Conservation (phyloP, 2,888 invertebrate genomes). For the Pecten maximus region DNA sequence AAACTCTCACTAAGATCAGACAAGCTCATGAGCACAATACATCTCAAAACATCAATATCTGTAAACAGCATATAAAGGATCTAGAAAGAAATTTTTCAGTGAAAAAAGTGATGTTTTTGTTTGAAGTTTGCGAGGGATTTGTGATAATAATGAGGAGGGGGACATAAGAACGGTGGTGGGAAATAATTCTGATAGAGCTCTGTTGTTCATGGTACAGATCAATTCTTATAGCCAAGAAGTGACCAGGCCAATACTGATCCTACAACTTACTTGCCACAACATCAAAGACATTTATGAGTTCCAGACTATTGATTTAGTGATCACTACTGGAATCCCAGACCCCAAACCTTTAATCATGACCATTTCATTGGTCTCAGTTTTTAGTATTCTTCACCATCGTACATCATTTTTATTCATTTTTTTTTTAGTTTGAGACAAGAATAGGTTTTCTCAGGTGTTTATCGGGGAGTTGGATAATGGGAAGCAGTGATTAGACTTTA, state of each 20-base stretch:
- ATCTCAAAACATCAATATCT: background rate
- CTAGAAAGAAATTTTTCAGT: background rate
- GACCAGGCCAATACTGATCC: background rate
- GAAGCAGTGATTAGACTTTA: background rate
- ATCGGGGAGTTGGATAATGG: background rate
- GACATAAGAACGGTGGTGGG: background rate
- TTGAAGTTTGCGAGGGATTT: background rate
- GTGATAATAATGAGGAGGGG: background rate
- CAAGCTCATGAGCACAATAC: background rate
- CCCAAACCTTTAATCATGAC: conserved; percentile 22
- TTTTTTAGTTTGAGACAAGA: background rate
- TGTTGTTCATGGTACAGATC: background rate
- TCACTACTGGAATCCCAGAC: background rate
- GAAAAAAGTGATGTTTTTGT: background rate
- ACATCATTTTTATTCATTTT: background rate
- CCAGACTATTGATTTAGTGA: conserved; percentile 4
- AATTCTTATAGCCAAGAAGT: conserved; percentile 18
- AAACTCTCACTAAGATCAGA: too few species aligned
- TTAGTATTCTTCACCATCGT: background rate
- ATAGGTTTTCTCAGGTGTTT: background rate
- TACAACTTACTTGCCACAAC: conserved; percentile 8
- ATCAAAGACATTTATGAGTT: conserved; percentile 1
- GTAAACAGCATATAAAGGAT: too few species aligned
- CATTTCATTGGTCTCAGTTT: background rate
- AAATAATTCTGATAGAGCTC: background rate